A percentile compares a stretch with the other conserved stretches of the same genome.
phyloP scores from a whole-genome alignment of 2,888 invertebrate genomes.

The Lumbricus terrestris region DNA sequence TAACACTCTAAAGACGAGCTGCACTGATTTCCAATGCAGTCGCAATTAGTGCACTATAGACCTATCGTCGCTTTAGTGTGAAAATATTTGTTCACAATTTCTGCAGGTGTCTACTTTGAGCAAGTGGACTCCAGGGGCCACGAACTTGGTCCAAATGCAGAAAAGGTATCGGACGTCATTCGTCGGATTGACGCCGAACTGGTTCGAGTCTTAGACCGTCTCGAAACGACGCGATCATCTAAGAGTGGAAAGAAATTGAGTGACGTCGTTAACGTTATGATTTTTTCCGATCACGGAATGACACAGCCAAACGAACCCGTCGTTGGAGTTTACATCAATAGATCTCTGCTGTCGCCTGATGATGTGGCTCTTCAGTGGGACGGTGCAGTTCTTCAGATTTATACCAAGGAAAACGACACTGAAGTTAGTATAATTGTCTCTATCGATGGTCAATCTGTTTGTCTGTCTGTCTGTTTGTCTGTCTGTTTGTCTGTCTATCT shows the following conservation, averaged over 20 bases:
- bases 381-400: slow-evolving; percentile 18
- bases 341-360: not conserved
- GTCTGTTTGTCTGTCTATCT: too few relatives aligned
- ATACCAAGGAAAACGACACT: slow-evolving; percentile 23
- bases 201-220: not conserved
- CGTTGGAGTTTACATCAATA: not conserved
- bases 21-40: too few relatives aligned
- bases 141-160: not conserved
- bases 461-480: not conserved
- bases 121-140: slow-evolving; percentile 18
- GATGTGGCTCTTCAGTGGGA: not conserved
- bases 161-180: not conserved
- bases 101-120: slow-evolving; percentile 18
- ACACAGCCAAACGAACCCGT: not conserved
- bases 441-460: too few relatives aligned
- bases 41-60: too few relatives aligned
- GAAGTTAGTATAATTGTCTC: not conserved
- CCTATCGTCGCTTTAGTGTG: too few relatives aligned
- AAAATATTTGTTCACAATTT: not conserved
- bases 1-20: too few relatives aligned
- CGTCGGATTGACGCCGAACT: not conserved
- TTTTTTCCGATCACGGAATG: slow-evolving; percentile 33
- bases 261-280: slow-evolving; percentile 21
- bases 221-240: not conserved
- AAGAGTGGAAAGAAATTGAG: not conserved